Evolutionary conservation across 2,113 vertebrate genomes (phyloP).

Genomic region (Pelmatolapia mariae): DNA sequence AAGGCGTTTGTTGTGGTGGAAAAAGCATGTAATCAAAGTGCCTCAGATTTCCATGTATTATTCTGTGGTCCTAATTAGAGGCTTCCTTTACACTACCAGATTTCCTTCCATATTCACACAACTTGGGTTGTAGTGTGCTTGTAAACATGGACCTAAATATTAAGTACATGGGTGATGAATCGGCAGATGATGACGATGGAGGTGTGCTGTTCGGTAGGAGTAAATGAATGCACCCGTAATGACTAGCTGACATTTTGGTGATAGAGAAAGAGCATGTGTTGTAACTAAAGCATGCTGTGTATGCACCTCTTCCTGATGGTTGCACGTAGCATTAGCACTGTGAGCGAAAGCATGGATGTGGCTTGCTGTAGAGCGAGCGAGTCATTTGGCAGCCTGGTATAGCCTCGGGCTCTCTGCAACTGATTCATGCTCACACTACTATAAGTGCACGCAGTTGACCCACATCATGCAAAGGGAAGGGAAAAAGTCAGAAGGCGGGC

Average conservation of each 20-base stretch:
- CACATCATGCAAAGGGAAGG: slow-evolving; percentile 40
- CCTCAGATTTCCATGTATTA: background rate
- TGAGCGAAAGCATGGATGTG: background rate
- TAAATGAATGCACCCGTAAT: background rate
- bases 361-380: background rate
- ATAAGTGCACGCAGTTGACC: slow-evolving; percentile 55
- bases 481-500: background rate
- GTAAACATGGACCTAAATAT: background rate
- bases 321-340: background rate
- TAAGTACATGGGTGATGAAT: background rate
- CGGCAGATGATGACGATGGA: background rate
- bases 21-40: background rate
- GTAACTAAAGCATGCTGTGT: background rate
- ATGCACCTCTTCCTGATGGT: background rate
- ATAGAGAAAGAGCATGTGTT: background rate
- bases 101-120: background rate
- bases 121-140: background rate
- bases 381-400: slow-evolving; percentile 14
- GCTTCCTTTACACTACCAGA: background rate
- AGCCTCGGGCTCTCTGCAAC: slow-evolving; percentile 31
- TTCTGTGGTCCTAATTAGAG: background rate
- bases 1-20: background rate
- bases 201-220: background rate
- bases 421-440: slow-evolving; percentile 38
- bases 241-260: background rate